Evolutionary conservation across 1,140 invertebrate species (phyloP).

Genomic region (Eufriesea mexicana): DNA sequence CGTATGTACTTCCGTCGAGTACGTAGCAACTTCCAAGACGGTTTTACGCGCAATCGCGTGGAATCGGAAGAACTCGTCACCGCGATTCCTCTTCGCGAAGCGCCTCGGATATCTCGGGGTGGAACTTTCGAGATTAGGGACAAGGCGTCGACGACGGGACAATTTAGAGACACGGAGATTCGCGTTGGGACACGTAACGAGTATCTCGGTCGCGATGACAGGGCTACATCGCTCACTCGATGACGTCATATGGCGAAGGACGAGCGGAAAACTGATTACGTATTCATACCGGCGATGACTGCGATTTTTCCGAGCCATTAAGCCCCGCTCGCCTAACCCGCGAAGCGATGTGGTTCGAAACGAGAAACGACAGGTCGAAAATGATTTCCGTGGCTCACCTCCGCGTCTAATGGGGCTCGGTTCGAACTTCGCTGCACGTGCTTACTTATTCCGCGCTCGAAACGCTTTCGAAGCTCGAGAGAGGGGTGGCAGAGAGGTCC

Average conservation of each 20-base stretch:
- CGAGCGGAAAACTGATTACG: conserved; percentile 76
- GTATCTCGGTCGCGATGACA: conserved; percentile 1
- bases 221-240: conserved; percentile 42
- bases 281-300: conserved; percentile 80
- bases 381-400: conserved; percentile 76
- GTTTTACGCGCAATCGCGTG: too few relatives aligned
- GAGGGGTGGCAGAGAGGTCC: too few relatives aligned
- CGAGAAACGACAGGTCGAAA: conserved; percentile 77
- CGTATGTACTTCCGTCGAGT: too few relatives aligned
- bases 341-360: conserved; percentile 78
- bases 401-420: conserved; percentile 37
- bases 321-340: conserved; percentile 63
- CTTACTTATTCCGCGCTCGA: not conserved
- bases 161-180: not conserved
- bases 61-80: not conserved
- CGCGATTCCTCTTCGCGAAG: not conserved
- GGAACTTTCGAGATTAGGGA: not conserved
- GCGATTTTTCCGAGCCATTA: conserved; percentile 81
- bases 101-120: not conserved
- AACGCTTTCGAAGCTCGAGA: not conserved
- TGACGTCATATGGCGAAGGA: conserved; percentile 70
- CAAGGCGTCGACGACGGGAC: too few relatives aligned
- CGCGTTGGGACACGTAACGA: not conserved
- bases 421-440: not conserved
- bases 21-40: not conserved